These are phyloP conservation scores for Propithecus coquereli DNA, from an alignment of 2,113 vertebrate species.

Conservation along the genomic window DNA sequence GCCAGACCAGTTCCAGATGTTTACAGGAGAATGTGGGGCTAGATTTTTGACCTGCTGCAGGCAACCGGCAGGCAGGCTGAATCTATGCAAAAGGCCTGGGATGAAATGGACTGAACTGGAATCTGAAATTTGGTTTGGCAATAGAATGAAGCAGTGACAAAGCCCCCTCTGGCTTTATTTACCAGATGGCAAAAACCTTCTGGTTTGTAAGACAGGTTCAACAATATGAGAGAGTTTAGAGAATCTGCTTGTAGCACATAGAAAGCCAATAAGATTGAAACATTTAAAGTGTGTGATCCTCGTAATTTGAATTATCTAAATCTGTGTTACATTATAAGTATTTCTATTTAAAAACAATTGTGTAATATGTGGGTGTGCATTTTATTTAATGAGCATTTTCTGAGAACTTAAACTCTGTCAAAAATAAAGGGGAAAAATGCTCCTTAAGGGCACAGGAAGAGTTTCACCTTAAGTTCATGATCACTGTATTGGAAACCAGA, in stretches of 20 bases:
- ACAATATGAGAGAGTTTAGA: background rate
- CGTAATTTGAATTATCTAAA: background rate
- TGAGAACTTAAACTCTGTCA: background rate
- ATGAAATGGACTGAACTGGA: background rate
- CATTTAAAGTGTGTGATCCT: background rate
- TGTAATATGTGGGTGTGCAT: background rate
- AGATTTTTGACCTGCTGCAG: background rate
- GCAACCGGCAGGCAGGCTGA: background rate
- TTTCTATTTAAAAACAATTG: background rate
- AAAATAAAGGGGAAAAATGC: background rate
- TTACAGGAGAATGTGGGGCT: fast-evolving
- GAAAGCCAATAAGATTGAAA: background rate
- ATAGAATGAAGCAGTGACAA: background rate
- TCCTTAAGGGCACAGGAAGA: background rate
- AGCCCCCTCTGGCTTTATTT: background rate
- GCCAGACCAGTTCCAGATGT: background rate
- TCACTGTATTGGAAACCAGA: background rate
- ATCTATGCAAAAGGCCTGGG: background rate
- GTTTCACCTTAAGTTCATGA: background rate
- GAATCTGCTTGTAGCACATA: background rate
- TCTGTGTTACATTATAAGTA: background rate
- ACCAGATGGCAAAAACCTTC: background rate
- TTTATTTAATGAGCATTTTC: background rate
- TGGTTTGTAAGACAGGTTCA: background rate
- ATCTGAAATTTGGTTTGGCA: background rate